These are phyloP conservation scores for Protomyctophum bolini DNA, from an alignment of 2,113 vertebrate genomes.

Conservation along the genomic window DNA sequence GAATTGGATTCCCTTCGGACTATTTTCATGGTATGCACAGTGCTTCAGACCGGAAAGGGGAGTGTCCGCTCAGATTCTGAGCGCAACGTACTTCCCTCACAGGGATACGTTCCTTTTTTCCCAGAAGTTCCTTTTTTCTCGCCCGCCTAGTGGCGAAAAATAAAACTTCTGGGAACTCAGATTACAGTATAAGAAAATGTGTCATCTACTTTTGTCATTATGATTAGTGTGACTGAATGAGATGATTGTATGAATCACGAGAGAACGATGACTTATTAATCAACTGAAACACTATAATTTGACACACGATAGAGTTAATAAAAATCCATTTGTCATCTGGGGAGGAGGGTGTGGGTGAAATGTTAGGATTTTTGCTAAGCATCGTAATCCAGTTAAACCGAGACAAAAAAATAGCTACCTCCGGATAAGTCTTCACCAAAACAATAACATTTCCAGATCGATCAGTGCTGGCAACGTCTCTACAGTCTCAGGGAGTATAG, in stretches of 20 bases:
- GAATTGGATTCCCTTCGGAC: too few species aligned
- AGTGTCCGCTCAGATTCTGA: too few species aligned
- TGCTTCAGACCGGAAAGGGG: too few species aligned
- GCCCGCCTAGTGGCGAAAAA: too few species aligned
- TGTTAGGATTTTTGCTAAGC: constrained; percentile 52
- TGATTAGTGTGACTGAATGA: constrained; percentile 49
- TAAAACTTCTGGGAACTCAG: too few species aligned
- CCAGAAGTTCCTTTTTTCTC: too few species aligned
- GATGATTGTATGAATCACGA: constrained; percentile 23
- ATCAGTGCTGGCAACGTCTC: constrained; percentile 58
- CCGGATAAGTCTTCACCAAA: constrained; percentile 47
- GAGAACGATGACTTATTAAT: constrained; percentile 40
- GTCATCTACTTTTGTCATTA: background rate
- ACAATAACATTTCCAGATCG: constrained; percentile 63
- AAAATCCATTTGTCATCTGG: constrained; percentile 37
- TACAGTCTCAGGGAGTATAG: constrained; percentile 18
- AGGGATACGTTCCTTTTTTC: too few species aligned
- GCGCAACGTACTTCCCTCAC: too few species aligned
- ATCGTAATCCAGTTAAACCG: constrained; percentile 47
- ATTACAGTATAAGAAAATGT: background rate
- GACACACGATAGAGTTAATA: constrained; percentile 46
- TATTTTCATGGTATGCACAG: too few species aligned
- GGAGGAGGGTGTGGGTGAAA: constrained; percentile 36
- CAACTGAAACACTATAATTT: constrained; percentile 42
- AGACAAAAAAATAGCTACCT: constrained; percentile 60